Base-by-base conservation (phyloP, 35 echinoderm and acorn worm species). In the Heliocidaris tuberculata region DNA sequence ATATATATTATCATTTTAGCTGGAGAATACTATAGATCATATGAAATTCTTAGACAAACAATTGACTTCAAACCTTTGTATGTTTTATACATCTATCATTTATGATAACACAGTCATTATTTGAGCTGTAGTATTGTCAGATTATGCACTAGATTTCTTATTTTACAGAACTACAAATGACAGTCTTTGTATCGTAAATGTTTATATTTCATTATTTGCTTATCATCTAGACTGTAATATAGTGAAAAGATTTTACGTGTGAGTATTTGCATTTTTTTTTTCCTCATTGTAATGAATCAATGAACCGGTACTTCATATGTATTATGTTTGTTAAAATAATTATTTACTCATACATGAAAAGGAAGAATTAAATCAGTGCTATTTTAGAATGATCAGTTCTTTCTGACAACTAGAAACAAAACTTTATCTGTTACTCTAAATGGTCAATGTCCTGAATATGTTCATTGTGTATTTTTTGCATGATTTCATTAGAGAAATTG, bases 1-100 rank as follows among this genome's bases (percentile, higher is more conserved):
- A 49, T 52, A 59, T 93, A 93, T 93, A 93, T 52, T 93, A 93
- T 59, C 91, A 93, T 93, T 93, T 30, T 93, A 93, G 91, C 91
- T 48, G 24, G 9, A 52, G 48, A 93, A 49, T 93, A 93, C 31
- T 47, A 17, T 89, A 50, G 48, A 93, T 93, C 49, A 93, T 93
- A 93, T 93, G 29, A n/a, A 59, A 59, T 52, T 93, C 29, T 93
- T 49, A 93, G 91, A 48, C 50, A 31, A 30, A 49, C 48, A 54
- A 93, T 48, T 93, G 47, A 59, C 50, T 52, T 93, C 50, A 93
- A 78, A 59, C 31, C n/a, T 93, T 93, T 52, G 19, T 93, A 93
- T 93, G 91, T 93, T 93, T 93, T 93, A 93, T 93, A 93, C 91
- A 93, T n/a, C 47, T 93, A 89, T 78, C 87, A 89, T 89, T 32